Base-by-base conservation (phyloP, 2,113 vertebrate genomes). In the Hippocampus guttulatus region DNA sequence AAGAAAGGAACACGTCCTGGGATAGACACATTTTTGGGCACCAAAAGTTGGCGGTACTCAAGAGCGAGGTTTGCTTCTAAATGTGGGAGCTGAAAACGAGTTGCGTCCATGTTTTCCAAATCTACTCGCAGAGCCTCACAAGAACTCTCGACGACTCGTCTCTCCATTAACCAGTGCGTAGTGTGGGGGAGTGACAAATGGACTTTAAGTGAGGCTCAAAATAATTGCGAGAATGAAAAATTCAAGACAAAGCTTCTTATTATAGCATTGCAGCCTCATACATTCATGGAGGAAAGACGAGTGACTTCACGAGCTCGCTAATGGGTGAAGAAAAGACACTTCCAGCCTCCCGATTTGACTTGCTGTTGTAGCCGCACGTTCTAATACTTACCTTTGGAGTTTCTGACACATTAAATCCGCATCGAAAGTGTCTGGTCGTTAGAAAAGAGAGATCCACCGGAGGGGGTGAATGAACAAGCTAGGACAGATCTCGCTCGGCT, bases 201-300 rank as follows among this genome's bases (percentile, higher is more conserved):
- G 78, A 84, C 78, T 80, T 81, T 67, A 70, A 79, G 71, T 75
- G 57, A 64, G 60, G 74, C 73, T 67, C 84, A 87, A 88, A 89
- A 87, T 89, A 89, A 91, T 91, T 85, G 89, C 78, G 79, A 67
- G 75, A 78, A 91, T 90, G 5, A 90, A 91, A 90, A 88, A 91
- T 91, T 89, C 78, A 91, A 82, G 85, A 87, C 82, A 80, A 81
- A 88, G 80, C 77, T 77, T 84, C 87, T 83, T 85, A 87, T 86
- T 85, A 88, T 88, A 90, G 90, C 81, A 87, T 64, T 80, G 30
- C 30, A 62, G 73, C 81, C 85, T 86, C 84, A 85, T 87, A 85
- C 76, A 87, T 89, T 87, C 78, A 85, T 74, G 73, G 74, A 69
- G 77, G 74, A 78, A 64, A 75, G 82, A 88, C 75, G 79, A 88